Conservation (phyloP, 2,797 vertebrate species). For the Scolopax rusticola region DNA sequence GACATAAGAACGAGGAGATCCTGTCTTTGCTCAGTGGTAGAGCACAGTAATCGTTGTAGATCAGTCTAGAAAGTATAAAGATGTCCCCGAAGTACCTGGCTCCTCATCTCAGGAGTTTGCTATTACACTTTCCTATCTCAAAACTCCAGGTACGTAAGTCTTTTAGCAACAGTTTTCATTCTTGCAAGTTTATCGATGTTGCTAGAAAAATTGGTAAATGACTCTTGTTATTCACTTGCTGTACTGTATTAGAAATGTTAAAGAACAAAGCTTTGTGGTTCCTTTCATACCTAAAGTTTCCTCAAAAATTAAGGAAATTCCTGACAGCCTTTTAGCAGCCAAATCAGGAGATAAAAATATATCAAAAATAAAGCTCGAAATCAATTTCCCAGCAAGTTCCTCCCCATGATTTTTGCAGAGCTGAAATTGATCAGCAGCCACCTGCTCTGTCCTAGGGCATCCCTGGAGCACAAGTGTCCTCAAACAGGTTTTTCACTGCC, state of each 20-base stretch:
- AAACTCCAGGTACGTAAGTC: neutral
- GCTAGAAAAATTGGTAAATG: neutral
- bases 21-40: neutral
- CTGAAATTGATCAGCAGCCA: neutral
- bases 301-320: neutral
- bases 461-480: neutral
- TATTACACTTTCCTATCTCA: rapidly evolving
- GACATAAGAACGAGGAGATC: neutral
- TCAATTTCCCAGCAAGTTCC: neutral
- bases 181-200: rapidly evolving
- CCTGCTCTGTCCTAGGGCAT: neutral
- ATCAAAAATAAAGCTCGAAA: neutral
- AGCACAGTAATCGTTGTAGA: neutral
- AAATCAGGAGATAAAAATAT: neutral
- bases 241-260: neutral
- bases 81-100: neutral
- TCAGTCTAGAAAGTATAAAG: neutral
- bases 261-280: neutral
- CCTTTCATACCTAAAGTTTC: neutral
- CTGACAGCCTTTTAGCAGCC: neutral
- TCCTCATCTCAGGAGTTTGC: neutral
- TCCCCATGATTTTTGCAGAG: neutral
- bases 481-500: neutral
- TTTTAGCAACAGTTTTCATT: neutral
- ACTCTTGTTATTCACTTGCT: neutral